Evolutionary conservation across 2,797 vertebrate genomes (phyloP), one percentile per base, ranked within the genome.

Genomic region (Microctenopoma stevenorrisi): DNA sequence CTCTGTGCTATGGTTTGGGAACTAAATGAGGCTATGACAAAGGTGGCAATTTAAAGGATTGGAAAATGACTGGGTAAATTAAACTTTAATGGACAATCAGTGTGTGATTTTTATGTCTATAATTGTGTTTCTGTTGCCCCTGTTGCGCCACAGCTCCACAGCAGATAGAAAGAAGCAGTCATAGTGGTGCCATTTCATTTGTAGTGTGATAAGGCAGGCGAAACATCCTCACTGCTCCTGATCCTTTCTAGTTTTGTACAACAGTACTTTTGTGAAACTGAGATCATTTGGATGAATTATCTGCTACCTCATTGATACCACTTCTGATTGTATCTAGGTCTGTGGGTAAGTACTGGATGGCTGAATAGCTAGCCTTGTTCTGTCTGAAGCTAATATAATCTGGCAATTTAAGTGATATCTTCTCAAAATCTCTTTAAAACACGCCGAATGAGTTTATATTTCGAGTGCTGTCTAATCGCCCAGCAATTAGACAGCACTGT

Each of bases 181-280:
- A 64, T 16, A 59, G 47, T 7, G 71, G 76, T 86, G 79, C 74
- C 81, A 25, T 42, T 42, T 71, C 66, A 62, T 78, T 83, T 67
- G 73, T 61, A 78, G 69, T 55, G 67, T 81, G 82, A 79, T 81
- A 50, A 14, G 55, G 60, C 46, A 43, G 9, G 43, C 28, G 50
- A 76, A 69, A 67, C 60, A 50, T 50, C 12, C 16, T 42, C 37
- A 7, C 48, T 60, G 43, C 51, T 16, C 52, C 18, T 26, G 7
- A 68, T 51, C 49, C 35, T 44, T 16, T 44, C 3, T 37, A 33
- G 3, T 25, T 67, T 28, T 62, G 33, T 14, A 12, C 35, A 44
- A 16, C 7, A n/a, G 9, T 56, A 40, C 25, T 3, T 35, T 38
- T 53, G 26, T 51, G 38, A 35, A 28, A 42, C 16, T 15, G 5